Percentiles rank a stretch among this genome's conserved stretches.
Conservation (phyloP, 2,797 vertebrate species). For the Pangasius macronema region DNA sequence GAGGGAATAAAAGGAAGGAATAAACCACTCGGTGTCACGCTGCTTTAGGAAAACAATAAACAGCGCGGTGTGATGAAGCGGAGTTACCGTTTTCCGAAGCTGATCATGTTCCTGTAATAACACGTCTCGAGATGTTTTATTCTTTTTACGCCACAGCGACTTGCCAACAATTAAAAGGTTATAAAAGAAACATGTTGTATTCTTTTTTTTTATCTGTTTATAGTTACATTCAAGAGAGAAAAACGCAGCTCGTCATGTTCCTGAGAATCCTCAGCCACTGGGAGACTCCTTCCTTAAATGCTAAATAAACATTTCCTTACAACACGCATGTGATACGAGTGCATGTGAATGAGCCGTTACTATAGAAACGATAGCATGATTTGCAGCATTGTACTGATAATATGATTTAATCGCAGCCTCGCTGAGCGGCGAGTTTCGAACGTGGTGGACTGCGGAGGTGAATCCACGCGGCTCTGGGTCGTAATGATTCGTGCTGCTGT, state of each 20-base stretch:
- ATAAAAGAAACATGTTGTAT: not conserved
- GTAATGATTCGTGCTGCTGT: conserved; percentile 54
- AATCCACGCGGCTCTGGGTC: not conserved
- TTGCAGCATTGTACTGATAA: not conserved
- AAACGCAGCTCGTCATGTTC: not conserved
- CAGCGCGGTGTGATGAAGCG: not conserved
- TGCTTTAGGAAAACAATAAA: not conserved
- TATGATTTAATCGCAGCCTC: not conserved
- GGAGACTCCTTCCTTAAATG: not conserved
- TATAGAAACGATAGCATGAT: not conserved
- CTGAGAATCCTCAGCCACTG: not conserved
- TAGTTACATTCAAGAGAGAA: not conserved
- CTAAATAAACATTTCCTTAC: not conserved
- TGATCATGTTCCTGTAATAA: not conserved
- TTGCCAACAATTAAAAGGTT: not conserved
- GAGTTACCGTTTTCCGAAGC: not conserved
- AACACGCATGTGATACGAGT: not conserved
- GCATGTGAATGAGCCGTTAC: not conserved
- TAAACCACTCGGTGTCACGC: not conserved
- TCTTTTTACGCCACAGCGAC: not conserved
- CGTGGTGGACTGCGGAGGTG: not conserved
- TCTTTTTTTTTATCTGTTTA: not conserved
- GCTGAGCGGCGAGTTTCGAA: not conserved
- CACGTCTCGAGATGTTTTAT: not conserved
- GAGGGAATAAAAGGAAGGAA: not conserved